Percentiles rank a stretch among this genome's conserved stretches.
Conservation (phyloP, 2,113 vertebrate species). For the Danionella cerebrum region DNA sequence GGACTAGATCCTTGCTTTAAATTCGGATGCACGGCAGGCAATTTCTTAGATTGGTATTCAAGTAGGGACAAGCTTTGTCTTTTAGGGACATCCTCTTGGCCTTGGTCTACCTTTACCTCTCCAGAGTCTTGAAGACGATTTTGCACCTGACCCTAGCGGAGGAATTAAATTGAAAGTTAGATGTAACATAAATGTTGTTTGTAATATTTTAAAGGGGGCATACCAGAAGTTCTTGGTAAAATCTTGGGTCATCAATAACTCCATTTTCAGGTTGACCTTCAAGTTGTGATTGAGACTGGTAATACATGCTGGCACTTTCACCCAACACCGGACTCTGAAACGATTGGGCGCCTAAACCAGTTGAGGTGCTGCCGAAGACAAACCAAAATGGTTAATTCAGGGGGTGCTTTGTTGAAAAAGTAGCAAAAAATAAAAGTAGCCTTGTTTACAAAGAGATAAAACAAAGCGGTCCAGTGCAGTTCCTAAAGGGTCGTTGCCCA, state of each 20-base stretch:
- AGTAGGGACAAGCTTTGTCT: constrained; percentile 18
- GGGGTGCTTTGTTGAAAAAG: too few relatives aligned
- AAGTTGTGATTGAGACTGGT: constrained; percentile 50
- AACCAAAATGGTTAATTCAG: too few relatives aligned
- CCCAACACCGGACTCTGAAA: constrained; percentile 57
- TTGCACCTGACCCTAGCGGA: constrained; percentile 76
- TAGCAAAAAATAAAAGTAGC: too few relatives aligned
- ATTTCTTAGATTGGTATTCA: neutral
- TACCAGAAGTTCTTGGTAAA: constrained; percentile 78
- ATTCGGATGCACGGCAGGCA: constrained; percentile 16
- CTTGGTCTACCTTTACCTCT: constrained; percentile 46
- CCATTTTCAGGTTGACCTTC: constrained; percentile 39
- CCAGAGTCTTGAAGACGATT: constrained; percentile 68
- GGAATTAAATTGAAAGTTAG: neutral
- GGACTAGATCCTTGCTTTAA: constrained; percentile 35
- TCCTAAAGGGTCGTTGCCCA: too few relatives aligned
- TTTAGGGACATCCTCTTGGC: neutral
- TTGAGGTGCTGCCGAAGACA: neutral
- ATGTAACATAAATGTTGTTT: neutral
- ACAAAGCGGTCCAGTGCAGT: too few relatives aligned
- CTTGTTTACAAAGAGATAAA: too few relatives aligned
- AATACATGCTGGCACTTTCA: constrained; percentile 58
- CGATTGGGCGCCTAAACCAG: constrained; percentile 15
- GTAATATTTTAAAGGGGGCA: constrained; percentile 6
- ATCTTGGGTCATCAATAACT: constrained; percentile 55